Base-by-base conservation (phyloP, 2,888 invertebrate genomes). In the Cephus sareptanus region DNA sequence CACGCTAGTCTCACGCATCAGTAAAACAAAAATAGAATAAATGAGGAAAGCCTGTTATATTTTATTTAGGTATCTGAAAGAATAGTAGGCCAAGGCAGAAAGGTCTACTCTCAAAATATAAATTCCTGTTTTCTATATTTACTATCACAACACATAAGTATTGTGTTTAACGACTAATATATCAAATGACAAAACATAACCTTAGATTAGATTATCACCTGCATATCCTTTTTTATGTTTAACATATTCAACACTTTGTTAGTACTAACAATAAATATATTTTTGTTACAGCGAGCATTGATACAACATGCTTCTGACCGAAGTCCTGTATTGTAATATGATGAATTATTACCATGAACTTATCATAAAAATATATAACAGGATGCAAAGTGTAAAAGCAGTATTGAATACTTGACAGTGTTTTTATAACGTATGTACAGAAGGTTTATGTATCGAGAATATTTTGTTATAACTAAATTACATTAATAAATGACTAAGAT, bases 271-370 rank as follows among this genome's bases (percentile, higher is more conserved):
- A 40, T 15, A 40, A 15, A 9, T 56, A 56, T 73, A 34, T 69
- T 79, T 76, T 79, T 80, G 40, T 85, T 87, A 77, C 83, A 89
- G 89, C 87, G 82, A 81, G 82, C 83, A 6, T 40, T 89, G 73
- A 87, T 89, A 79, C 81, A 87, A 75, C 87, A 89, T 78, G 89
- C 89, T 34, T 83, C 89, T 23, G 86, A 88, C 34, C 81, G 79
- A 82, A 75, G 76, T 75, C 68, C 73, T 33, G 35, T 76, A 69
- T 76, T 77, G 40, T 82, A 70, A 76, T 75, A 69, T 30, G 77
- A 75, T 70, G 9, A 31, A 71, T 71, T 30, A 71, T 15, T 71
- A 30, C 71, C 1, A 30, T 71, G 11, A 33, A 30, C 2, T 34
- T 34, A 71, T 70, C 1, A 33, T 71, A 71, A 34, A 71, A 33